phyloP scores from a whole-genome alignment of 2,888 invertebrate genomes.

The Epiblema foenella region DNA sequence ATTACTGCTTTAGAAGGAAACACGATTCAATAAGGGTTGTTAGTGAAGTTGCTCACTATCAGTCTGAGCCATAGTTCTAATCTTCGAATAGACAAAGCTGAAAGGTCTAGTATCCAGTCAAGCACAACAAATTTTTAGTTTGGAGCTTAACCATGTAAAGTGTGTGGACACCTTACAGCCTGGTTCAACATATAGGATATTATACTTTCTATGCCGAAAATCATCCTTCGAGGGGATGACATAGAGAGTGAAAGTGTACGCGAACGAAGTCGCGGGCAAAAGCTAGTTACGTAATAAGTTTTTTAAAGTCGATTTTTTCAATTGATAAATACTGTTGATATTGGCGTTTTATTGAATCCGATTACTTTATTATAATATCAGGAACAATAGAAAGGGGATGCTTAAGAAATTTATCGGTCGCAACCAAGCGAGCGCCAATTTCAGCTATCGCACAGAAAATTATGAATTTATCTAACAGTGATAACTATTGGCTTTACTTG shows the following conservation, averaged over 20 bases:
- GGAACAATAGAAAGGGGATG: neutral
- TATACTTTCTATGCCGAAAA: too few species aligned
- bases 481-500: slow-evolving; percentile 64
- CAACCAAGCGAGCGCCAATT: slow-evolving; percentile 30
- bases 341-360: neutral
- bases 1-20: slow-evolving; percentile 49
- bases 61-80: slow-evolving; percentile 51
- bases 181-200: too few species aligned
- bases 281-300: slow-evolving; percentile 29
- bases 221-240: too few species aligned
- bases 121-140: too few species aligned
- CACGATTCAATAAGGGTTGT: slow-evolving; percentile 65
- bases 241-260: too few species aligned
- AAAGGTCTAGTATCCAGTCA: slow-evolving; percentile 22
- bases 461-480: slow-evolving; percentile 54
- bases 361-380: slow-evolving; percentile 11
- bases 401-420: slow-evolving; percentile 17
- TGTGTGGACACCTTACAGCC: too few species aligned
- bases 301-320: neutral
- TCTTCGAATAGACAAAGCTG: slow-evolving; percentile 25
- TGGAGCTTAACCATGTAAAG: too few species aligned
- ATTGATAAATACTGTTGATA: neutral
- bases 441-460: slow-evolving; percentile 43
- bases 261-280: too few species aligned
- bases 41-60: slow-evolving; percentile 57